phyloP scores from a whole-genome alignment of 2,113 vertebrate genomes.

The Urocolius indicus region DNA sequence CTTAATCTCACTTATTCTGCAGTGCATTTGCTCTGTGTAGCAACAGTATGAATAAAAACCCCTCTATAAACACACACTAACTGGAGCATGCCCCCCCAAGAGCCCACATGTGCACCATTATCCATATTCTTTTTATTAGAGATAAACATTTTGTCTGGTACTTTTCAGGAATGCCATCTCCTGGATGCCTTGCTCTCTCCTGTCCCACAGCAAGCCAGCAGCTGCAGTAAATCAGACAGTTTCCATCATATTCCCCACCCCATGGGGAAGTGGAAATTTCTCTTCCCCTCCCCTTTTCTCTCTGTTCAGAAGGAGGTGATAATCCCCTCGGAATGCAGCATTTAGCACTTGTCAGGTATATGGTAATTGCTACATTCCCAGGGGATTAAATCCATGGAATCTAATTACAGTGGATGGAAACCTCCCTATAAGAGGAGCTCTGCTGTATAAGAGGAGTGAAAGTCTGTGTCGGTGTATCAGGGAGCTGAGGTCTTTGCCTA shows the following conservation, averaged over 20 bases:
- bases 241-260: background rate
- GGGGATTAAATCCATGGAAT: conserved; percentile 65
- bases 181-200: background rate
- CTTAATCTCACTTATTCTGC: conserved; percentile 50
- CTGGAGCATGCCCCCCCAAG: background rate
- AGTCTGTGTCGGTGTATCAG: background rate
- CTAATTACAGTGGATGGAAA: conserved; percentile 61
- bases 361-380: conserved; percentile 71
- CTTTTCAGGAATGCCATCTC: conserved; percentile 20
- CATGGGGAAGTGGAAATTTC: conserved; percentile 42
- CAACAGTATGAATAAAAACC: conserved; percentile 60
- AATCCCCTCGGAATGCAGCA: conserved; percentile 69
- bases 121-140: background rate
- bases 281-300: conserved; percentile 35
- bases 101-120: background rate
- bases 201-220: background rate
- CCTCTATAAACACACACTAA: conserved; percentile 51
- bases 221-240: conserved; percentile 12
- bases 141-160: conserved; percentile 44
- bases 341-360: conserved; percentile 76
- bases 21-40: background rate
- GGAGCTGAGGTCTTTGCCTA: background rate
- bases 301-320: conserved; percentile 63
- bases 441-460: background rate
- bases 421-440: conserved; percentile 33